phyloP scores from a whole-genome alignment of 2,888 invertebrate genomes.

The Tachina grossa region DNA sequence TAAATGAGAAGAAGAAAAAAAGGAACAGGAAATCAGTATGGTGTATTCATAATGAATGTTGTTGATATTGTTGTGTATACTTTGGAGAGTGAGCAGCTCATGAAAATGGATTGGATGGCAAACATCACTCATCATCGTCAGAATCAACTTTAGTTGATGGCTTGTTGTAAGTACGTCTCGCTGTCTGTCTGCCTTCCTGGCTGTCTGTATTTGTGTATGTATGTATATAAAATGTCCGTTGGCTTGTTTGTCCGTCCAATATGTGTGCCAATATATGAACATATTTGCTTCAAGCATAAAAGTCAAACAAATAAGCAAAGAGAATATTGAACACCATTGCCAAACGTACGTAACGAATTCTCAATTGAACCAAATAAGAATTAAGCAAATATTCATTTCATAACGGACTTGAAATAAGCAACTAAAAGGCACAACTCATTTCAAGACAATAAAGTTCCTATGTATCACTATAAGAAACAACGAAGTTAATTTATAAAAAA shows the following conservation, averaged over 20 bases:
- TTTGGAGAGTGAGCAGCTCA: slow-evolving; percentile 45
- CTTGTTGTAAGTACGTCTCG: slow-evolving; percentile 46
- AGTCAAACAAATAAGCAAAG: slow-evolving; percentile 53
- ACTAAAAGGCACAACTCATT: neutral
- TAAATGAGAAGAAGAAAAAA: neutral
- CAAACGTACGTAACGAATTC: slow-evolving; percentile 62
- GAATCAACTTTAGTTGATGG: slow-evolving; percentile 58
- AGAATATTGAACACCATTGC: slow-evolving; percentile 57
- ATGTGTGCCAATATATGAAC: slow-evolving; percentile 42
- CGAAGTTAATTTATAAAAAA: no score
- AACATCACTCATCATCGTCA: slow-evolving; percentile 64
- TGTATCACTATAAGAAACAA: no score
- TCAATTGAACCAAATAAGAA: slow-evolving; percentile 52
- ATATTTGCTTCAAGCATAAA: slow-evolving; percentile 58
- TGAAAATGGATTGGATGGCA: slow-evolving; percentile 64
- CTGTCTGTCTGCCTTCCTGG: neutral
- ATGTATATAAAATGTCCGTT: slow-evolving; percentile 6
- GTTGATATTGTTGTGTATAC: neutral
- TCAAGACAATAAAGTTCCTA: neutral
- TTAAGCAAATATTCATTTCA: slow-evolving; percentile 26
- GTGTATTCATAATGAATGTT: slow-evolving; percentile 64
- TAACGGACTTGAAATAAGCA: neutral
- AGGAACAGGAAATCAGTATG: slow-evolving; percentile 55
- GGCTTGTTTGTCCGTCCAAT: neutral
- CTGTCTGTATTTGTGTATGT: neutral